Conservation (phyloP, 2,888 invertebrate species). For the Trissolcus brochymenae region DNA sequence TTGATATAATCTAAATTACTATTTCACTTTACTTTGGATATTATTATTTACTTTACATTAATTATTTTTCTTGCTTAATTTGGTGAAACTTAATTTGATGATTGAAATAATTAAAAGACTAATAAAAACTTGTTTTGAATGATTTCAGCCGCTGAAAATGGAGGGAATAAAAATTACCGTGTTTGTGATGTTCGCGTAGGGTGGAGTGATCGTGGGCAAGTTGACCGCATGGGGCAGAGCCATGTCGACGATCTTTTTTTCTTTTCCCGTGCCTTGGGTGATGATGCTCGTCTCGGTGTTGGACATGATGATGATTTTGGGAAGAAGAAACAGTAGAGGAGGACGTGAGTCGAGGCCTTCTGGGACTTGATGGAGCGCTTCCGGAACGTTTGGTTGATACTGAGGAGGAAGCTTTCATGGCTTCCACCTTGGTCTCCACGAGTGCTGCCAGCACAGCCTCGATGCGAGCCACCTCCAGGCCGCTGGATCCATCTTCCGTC, state of each 20-base stretch:
- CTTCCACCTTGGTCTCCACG: constrained; percentile 84
- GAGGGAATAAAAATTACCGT: constrained; percentile 26
- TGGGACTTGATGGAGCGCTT: constrained; percentile 75
- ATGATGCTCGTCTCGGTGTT: constrained; percentile 66
- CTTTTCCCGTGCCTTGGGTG: constrained; percentile 61
- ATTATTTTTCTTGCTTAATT: no score
- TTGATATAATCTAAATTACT: no score
- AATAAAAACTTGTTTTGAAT: no score
- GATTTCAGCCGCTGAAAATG: no score
- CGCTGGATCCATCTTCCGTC: constrained; percentile 79
- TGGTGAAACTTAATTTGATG: no score
- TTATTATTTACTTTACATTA: no score
- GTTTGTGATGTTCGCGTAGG: constrained; percentile 35
- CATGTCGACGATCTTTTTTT: constrained; percentile 66
- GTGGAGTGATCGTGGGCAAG: constrained; percentile 58
- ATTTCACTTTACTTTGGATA: no score
- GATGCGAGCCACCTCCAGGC: constrained; percentile 80
- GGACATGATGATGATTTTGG: constrained; percentile 71
- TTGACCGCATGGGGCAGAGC: constrained; percentile 71
- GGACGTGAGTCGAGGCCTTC: constrained; percentile 75
- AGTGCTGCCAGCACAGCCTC: constrained; percentile 85
- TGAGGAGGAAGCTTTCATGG: constrained; percentile 78
- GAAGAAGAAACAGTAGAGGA: constrained; percentile 76
- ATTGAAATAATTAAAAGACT: no score
- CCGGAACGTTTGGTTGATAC: constrained; percentile 77